Evolutionary conservation across 2,888 invertebrate species (phyloP).

Genomic region (Venustoraphidia nigricollis): DNA sequence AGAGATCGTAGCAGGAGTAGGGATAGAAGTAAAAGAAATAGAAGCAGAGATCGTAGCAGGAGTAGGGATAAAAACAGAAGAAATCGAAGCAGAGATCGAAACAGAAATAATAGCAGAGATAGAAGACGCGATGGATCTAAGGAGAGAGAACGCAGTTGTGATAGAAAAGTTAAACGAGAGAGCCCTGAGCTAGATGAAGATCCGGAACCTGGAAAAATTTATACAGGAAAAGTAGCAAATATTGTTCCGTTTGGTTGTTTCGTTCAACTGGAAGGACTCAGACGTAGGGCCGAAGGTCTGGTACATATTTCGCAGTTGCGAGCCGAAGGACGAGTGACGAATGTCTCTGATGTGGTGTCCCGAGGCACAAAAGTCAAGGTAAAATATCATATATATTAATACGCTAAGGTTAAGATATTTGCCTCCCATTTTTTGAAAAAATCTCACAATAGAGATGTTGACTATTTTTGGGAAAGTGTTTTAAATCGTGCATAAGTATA

Average conservation of each 20-base stretch:
- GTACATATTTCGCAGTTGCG: constrained; percentile 93
- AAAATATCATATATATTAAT: constrained; percentile 12
- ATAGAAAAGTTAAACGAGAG: constrained; percentile 14
- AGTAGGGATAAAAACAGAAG: constrained; percentile 17
- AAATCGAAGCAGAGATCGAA: constrained; percentile 13
- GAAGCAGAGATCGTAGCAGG: constrained; percentile 19
- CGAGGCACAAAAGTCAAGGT: constrained; percentile 82
- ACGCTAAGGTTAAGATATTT: no score
- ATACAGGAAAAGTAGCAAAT: constrained; percentile 85
- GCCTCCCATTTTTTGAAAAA: no score
- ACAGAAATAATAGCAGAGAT: constrained; percentile 16
- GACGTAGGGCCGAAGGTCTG: constrained; percentile 83
- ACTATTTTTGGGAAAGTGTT: no score
- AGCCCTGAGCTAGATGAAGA: constrained; percentile 32
- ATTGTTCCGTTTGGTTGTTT: constrained; percentile 98
- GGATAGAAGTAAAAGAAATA: constrained; percentile 18
- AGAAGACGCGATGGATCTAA: constrained; percentile 14
- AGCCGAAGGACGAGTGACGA: constrained; percentile 84
- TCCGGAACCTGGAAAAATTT: constrained; percentile 74
- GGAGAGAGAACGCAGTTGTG: constrained; percentile 8
- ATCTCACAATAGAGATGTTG: no score
- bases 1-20: constrained; percentile 11
- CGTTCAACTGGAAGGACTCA: constrained; percentile 84
- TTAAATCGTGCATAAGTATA: no score
- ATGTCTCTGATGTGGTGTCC: constrained; percentile 85